These are phyloP conservation scores for Plusia festucae DNA, from an alignment of 2,888 invertebrate species.

Conservation along the genomic window DNA sequence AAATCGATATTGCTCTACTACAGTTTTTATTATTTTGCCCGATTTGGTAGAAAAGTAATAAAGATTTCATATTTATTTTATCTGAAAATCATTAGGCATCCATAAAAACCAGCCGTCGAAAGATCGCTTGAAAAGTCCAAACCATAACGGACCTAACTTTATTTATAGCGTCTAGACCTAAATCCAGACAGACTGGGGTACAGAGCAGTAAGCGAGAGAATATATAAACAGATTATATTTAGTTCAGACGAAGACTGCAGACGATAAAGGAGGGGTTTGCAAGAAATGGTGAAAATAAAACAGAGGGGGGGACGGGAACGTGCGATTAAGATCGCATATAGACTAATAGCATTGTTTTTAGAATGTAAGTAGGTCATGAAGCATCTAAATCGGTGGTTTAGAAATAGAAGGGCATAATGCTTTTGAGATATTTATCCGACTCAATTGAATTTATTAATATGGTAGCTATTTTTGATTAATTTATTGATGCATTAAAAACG, in stretches of 20 bases:
- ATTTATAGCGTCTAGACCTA: constrained; percentile 67
- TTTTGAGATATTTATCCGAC: background rate
- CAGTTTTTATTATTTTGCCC: background rate
- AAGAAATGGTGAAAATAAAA: constrained; percentile 36
- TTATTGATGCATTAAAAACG: no score
- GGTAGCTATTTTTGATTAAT: no score
- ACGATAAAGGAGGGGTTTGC: constrained; percentile 30
- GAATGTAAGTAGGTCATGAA: background rate
- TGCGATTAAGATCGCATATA: constrained; percentile 9
- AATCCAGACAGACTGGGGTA: constrained; percentile 61
- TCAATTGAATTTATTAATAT: background rate
- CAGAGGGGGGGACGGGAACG: constrained; percentile 9
- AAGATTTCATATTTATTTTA: background rate
- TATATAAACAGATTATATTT: constrained; percentile 52
- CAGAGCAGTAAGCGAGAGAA: constrained; percentile 35
- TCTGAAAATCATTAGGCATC: background rate
- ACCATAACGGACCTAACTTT: constrained; percentile 29
- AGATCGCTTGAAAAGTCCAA: constrained; percentile 16
- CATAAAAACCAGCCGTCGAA: constrained; percentile 8
- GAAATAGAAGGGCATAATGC: no score
- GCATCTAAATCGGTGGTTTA: background rate
- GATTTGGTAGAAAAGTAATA: background rate
- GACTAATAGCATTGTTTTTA: constrained; percentile 5
- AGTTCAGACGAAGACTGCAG: constrained; percentile 47
- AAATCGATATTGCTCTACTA: background rate